Conservation (phyloP, 2,888 invertebrate genomes). For the Oxycera nigricornis region DNA sequence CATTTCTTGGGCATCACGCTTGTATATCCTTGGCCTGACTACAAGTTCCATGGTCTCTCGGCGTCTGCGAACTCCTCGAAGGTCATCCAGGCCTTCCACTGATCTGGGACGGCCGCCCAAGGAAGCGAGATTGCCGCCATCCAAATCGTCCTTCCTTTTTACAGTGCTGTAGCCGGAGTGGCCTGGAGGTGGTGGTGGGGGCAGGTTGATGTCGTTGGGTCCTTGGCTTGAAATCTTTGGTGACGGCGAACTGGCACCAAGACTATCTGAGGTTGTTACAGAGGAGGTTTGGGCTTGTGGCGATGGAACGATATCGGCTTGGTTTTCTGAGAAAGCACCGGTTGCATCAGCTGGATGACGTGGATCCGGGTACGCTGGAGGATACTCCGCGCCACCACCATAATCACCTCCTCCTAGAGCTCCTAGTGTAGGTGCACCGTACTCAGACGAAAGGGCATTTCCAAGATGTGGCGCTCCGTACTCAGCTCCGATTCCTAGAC, state of each 20-base stretch:
- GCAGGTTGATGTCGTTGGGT: slow-evolving; percentile 76
- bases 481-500: slow-evolving; percentile 67
- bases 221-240: slow-evolving; percentile 60
- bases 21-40: slow-evolving; percentile 77
- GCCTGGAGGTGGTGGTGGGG: slow-evolving; percentile 85
- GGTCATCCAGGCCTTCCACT: slow-evolving; percentile 82
- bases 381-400: slow-evolving; percentile 74
- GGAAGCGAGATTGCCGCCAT: slow-evolving; percentile 75
- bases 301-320: slow-evolving; percentile 79
- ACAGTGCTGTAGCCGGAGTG: slow-evolving; percentile 84
- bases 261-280: slow-evolving; percentile 69
- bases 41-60: slow-evolving; percentile 70
- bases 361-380: slow-evolving; percentile 86
- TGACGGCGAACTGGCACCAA: slow-evolving; percentile 66
- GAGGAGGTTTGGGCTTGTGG: slow-evolving; percentile 82
- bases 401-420: slow-evolving; percentile 54
- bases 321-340: slow-evolving; percentile 83
- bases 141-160: slow-evolving; percentile 77
- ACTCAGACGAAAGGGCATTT: slow-evolving; percentile 69
- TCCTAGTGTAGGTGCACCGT: slow-evolving; percentile 64
- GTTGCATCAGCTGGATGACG: slow-evolving; percentile 85
- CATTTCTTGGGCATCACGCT: slow-evolving; percentile 88
- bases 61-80: slow-evolving; percentile 75
- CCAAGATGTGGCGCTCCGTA: slow-evolving; percentile 67
- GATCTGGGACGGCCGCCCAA: slow-evolving; percentile 87